These are phyloP conservation scores for Timema podura DNA, from an alignment of 2,888 invertebrate species.

Conservation along the genomic window DNA sequence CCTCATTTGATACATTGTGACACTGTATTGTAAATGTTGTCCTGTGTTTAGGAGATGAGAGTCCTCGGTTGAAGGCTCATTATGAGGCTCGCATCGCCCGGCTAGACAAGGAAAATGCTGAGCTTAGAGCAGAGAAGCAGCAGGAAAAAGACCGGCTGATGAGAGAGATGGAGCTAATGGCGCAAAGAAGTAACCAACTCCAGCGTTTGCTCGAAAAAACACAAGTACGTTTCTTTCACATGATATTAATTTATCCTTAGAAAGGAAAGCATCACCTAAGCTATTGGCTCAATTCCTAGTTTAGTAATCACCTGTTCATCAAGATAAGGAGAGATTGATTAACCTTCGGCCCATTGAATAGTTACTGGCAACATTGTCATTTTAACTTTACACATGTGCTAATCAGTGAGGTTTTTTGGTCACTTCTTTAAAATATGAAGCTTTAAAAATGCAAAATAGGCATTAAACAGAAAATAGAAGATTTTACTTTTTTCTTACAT, in stretches of 20 bases:
- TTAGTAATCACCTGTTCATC: no score
- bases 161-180: slow-evolving; percentile 64
- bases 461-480: no score
- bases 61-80: slow-evolving; percentile 58
- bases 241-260: neutral
- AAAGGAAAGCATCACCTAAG: no score
- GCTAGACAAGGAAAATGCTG: slow-evolving; percentile 68
- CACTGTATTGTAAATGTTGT: neutral
- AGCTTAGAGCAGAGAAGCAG: slow-evolving; percentile 56
- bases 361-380: no score
- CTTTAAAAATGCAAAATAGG: no score
- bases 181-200: slow-evolving; percentile 64
- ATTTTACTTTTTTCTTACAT: no score
- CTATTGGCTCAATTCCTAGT: no score
- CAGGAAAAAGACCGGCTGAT: slow-evolving; percentile 49
- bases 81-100: slow-evolving; percentile 65
- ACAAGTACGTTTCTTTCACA: slow-evolving; percentile 41
- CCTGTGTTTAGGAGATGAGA: slow-evolving; percentile 28
- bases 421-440: no score
- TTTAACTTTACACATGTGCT: no score
- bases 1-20: neutral
- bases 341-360: no score
- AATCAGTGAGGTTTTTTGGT: no score
- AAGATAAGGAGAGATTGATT: no score
- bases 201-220: slow-evolving; percentile 61